Base-by-base conservation (phyloP, 2,113 vertebrate genomes). In the Mola mola region DNA sequence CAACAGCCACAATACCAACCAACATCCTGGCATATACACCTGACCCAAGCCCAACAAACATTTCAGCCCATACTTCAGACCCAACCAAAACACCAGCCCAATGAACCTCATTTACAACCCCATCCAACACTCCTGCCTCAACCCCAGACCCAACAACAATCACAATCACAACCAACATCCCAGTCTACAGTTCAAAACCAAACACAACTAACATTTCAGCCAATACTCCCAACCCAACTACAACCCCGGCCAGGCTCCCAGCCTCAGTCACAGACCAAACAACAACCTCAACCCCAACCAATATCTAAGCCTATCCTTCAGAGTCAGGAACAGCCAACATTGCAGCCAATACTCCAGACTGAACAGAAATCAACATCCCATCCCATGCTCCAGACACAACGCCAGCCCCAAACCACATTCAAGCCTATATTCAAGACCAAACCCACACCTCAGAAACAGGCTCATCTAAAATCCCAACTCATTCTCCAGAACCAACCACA, bases 81-180 rank as follows among this genome's bases (percentile, higher is more conserved):
- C 13, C 44, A 57, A 36, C 10, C 49, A 24, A 51, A 72, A 34
- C 26, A 26, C 8, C 38, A 59, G 28, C n/a, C 9, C 6, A 29
- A 29, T 29, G 28, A 29, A 29, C 3, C 34, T 36, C 34, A 36
- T 10, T 15, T 15, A 36, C 34, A 36, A 15, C 34, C 34, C 13
- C 13, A 13, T 13, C 34, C 9, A 36, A 36, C 34, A 36, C 6
- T 29, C 28, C 28, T 4, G n/a, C 2, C 36, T 12, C 12, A 2
- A 38, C 13, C 4, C 6, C 36, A 38, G 3, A 38, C n/a, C 15
- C 36, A 38, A 16, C 13, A 12, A 38, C 36, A 38, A 38, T 12
- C 36, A 12, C 36, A 38, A 38, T 3, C 36, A 38, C 12, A 38
- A 38, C 15, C 36, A 38, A 12, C n/a, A 38, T 38, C 36, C 36